Evolutionary conservation across 2,888 invertebrate genomes (phyloP).

Genomic region (Cataglyphis livida): DNA sequence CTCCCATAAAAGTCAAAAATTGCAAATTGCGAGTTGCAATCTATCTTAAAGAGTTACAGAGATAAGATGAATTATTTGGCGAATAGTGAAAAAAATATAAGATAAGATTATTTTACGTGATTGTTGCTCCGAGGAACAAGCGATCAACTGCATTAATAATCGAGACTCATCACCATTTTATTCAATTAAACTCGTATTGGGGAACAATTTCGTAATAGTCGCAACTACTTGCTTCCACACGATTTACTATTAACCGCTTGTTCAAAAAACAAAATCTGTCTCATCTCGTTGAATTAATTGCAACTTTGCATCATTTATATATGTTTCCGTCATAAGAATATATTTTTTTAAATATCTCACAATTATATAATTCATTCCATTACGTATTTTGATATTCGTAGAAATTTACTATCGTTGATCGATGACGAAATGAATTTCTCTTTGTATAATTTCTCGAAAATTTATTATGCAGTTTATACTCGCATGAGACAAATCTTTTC

Average conservation of each 20-base stretch:
- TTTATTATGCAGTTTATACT: background rate
- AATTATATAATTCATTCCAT: background rate
- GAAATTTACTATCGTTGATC: background rate
- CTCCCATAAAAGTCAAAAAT: background rate
- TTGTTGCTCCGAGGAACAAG: slow-evolving; percentile 38
- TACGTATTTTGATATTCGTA: background rate
- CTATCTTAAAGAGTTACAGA: slow-evolving; percentile 5
- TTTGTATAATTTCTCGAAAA: background rate
- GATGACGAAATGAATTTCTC: background rate
- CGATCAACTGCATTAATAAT: slow-evolving; percentile 75
- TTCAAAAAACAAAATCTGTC: slow-evolving; percentile 63
- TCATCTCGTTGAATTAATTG: slow-evolving; percentile 11
- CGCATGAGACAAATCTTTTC: background rate
- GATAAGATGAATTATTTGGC: slow-evolving; percentile 2
- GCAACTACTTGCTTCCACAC: slow-evolving; percentile 14
- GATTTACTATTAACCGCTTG: slow-evolving; percentile 65
- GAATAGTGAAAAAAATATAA: slow-evolving; percentile 30
- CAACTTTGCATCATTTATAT: background rate
- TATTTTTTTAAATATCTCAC: background rate
- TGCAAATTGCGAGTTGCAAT: slow-evolving; percentile 26
- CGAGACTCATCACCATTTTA: slow-evolving; percentile 74
- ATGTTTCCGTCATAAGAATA: background rate
- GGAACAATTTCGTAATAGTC: slow-evolving; percentile 57
- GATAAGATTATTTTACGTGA: slow-evolving; percentile 25
- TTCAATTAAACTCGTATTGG: slow-evolving; percentile 77